Evolutionary conservation across 1,140 invertebrate species (phyloP), one percentile per base, ranked within the genome.

Genomic region (Halictus rubicundus): DNA sequence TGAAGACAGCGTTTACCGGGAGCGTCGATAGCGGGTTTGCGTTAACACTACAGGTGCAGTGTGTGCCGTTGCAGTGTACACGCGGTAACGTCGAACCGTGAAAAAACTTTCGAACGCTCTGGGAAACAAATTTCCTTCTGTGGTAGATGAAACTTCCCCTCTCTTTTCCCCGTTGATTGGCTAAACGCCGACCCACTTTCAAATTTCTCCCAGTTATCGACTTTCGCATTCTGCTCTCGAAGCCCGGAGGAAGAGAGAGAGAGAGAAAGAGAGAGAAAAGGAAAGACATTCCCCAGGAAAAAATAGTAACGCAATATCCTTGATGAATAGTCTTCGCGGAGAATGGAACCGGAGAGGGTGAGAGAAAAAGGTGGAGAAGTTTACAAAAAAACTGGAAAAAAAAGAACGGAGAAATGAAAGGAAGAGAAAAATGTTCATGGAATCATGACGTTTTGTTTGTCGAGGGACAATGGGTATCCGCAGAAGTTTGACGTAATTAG

Each of bases 121-220:
- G 52, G 37, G 37, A 63, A 79, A 79, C 77, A 65, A 79, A 79
- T 79, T 79, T 49, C 21, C 49, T 66, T 21, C 49, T 12, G 16
- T 4, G 23, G 23, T 60, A 5, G 27, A 23, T 23, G 14, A 37
- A 54, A 57, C 32, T 39, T 73, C 14, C 32, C 46, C n/a, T 21
- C 65, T 8, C 54, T n/a, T 8, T 7, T 21, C 63, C 23, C 32
- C 19, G 19, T 66, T 73, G 69, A 79, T 66, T 79, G 60, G 70
- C 39, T 66, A 73, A 79, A 68, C 78, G 57, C 16, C 72, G 78
- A 68, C 72, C 72, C 64, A 65, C 65, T 80, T 76, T 54, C 61
- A 52, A 75, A 76, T 76, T 76, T 46, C 60, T 52, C 12, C 68
- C 61, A 5, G 69, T 65, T 79, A 79, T 73, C 70, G 77, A 65